Percentiles rank a stretch among this genome's conserved stretches.
Conservation (phyloP, 2,888 invertebrate species). For the Tachina lurida region DNA sequence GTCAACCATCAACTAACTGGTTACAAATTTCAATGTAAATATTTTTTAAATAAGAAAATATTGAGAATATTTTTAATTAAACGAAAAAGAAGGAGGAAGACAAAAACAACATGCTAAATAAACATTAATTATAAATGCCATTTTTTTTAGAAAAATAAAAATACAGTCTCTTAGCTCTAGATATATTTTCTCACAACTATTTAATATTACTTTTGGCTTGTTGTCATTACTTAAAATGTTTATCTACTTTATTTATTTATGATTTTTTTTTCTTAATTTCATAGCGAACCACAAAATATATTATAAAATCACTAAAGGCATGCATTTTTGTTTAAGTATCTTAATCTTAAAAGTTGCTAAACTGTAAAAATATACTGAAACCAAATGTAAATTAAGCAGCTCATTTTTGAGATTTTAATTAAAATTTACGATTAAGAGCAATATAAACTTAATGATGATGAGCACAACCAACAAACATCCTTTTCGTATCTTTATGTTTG, state of each 20-base stretch:
- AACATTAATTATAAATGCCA: conserved; percentile 66
- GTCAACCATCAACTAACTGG: background rate
- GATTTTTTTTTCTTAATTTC: conserved; percentile 7
- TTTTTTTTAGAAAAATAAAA: background rate
- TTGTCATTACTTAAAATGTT: conserved; percentile 72
- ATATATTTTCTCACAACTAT: conserved; percentile 56
- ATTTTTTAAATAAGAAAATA: conserved; percentile 49
- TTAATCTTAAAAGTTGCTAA: conserved; percentile 26
- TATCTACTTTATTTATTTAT: conserved; percentile 73
- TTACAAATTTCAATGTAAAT: conserved; percentile 35
- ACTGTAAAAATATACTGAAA: conserved; percentile 32
- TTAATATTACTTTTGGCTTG: conserved; percentile 69
- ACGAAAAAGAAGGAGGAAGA: background rate
- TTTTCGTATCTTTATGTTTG: conserved; percentile 21
- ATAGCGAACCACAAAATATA: conserved; percentile 21
- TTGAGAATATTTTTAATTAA: conserved; percentile 66
- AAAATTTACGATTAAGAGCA: conserved; percentile 62
- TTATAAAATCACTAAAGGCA: conserved; percentile 17
- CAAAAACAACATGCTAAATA: conserved; percentile 63
- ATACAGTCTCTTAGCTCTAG: conserved; percentile 11
- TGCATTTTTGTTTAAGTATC: conserved; percentile 14
- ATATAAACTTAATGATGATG: conserved; percentile 42
- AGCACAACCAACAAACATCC: background rate
- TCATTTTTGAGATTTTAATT: conserved; percentile 61
- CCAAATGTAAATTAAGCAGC: conserved; percentile 53